Conservation (phyloP, 1,140 invertebrate genomes). For the Xylocopa sonorina region DNA sequence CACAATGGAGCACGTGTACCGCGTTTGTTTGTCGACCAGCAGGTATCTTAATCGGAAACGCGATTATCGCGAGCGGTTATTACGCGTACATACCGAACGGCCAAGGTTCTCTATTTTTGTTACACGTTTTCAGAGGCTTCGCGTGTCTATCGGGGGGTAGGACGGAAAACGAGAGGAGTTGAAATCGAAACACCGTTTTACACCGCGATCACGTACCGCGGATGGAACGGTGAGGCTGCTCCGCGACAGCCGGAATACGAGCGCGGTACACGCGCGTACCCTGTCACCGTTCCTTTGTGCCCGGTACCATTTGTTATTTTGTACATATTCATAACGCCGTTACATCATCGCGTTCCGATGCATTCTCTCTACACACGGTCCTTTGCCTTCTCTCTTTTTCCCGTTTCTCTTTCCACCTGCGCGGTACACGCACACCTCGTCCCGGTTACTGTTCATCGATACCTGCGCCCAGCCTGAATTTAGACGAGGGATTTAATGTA, state of each 20-base stretch:
- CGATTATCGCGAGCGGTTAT: slow-evolving; percentile 57
- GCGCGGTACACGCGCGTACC: slow-evolving; percentile 60
- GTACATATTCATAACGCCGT: slow-evolving; percentile 77
- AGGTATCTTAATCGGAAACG: slow-evolving; percentile 63
- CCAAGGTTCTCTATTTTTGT: slow-evolving; percentile 1
- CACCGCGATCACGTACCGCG: slow-evolving; percentile 69
- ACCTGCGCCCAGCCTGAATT: slow-evolving; percentile 42
- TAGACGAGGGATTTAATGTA: slow-evolving; percentile 15
- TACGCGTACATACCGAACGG: slow-evolving; percentile 11
- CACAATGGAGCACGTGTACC: slow-evolving; percentile 55
- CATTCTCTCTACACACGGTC: slow-evolving; percentile 53
- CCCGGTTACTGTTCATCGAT: slow-evolving; percentile 63
- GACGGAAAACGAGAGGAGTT: slow-evolving; percentile 50
- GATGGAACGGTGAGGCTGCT: slow-evolving; percentile 67
- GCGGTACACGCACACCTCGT: slow-evolving; percentile 56
- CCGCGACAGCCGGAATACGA: slow-evolving; percentile 67
- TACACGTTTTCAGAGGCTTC: not conserved
- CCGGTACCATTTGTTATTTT: slow-evolving; percentile 73
- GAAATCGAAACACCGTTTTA: slow-evolving; percentile 69
- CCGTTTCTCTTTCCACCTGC: slow-evolving; percentile 57
- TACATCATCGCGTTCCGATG: slow-evolving; percentile 73
- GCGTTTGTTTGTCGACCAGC: slow-evolving; percentile 40
- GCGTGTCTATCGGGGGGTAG: not conserved
- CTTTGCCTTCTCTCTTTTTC: slow-evolving; percentile 60
- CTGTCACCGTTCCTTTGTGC: slow-evolving; percentile 64